These are phyloP conservation scores for Anaspis maculata DNA, from an alignment of 2,888 invertebrate genomes.

Conservation along the genomic window DNA sequence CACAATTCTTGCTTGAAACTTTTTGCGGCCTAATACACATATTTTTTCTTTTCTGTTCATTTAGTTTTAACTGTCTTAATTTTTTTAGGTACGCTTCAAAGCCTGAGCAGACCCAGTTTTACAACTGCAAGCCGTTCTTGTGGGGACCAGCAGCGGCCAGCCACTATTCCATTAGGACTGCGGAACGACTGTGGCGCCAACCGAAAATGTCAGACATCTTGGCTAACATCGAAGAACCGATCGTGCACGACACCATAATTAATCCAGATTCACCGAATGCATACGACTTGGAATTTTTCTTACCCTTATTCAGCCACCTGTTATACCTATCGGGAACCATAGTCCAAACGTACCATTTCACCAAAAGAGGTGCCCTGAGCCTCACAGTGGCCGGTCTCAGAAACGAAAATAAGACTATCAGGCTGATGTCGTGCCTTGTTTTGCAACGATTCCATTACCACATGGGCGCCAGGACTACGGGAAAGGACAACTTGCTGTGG, in stretches of 20 bases:
- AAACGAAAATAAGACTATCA: constrained; percentile 55
- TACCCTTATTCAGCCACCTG: constrained; percentile 67
- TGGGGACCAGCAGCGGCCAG: constrained; percentile 77
- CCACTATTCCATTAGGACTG: constrained; percentile 62
- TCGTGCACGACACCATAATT: constrained; percentile 57
- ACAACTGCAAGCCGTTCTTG: constrained; percentile 58
- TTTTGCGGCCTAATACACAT: too few relatives aligned
- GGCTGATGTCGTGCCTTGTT: constrained; percentile 66
- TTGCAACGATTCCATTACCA: constrained; percentile 67
- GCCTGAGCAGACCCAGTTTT: constrained; percentile 30
- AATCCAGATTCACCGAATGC: constrained; percentile 38
- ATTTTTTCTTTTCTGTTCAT: too few relatives aligned
- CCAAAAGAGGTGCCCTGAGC: constrained; percentile 60
- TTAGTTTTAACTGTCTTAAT: too few relatives aligned
- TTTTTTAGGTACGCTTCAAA: constrained; percentile 31
- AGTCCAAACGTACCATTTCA: constrained; percentile 62
- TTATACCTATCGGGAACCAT: constrained; percentile 67
- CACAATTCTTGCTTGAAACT: too few relatives aligned
- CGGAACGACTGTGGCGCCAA: constrained; percentile 56
- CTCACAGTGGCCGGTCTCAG: constrained; percentile 63
- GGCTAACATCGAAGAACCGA: constrained; percentile 58
- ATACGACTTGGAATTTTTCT: constrained; percentile 77
- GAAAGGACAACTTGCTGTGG: constrained; percentile 59
- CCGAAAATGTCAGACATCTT: constrained; percentile 66
- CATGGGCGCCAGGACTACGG: constrained; percentile 56